Evolutionary conservation across 1,140 invertebrate species (phyloP), one percentile per base, ranked within the genome.

Genomic region (Drosophila repleta): DNA sequence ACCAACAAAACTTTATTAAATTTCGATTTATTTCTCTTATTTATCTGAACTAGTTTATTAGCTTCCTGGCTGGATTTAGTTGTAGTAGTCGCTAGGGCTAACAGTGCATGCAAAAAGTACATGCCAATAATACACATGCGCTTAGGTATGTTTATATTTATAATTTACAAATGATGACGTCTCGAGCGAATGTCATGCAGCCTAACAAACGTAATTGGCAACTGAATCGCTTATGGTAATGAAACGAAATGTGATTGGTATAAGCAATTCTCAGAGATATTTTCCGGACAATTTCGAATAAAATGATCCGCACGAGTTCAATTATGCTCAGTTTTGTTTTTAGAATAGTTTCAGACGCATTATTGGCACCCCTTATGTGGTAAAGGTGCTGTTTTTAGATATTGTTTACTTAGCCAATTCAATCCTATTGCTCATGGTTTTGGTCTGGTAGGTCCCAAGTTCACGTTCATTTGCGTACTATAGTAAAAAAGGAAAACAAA

Each of bases 381-480:
- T 71, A 37, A 35, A 29, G 29, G 39, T 41, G 39, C 39, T 60
- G 18, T 20, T 11, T 62, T 83, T 8, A 37, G 24, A 57, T 46
- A 20, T 41, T 56, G 61, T 63, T 71, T 87, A 87, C 82, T 87
- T 87, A 87, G 82, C 83, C 81, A 84, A 84, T 84, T 72, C 63
- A 55, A 39, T 76, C 74, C 71, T 76, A 74, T 76, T 76, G 53
- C 52, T 17, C 8, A 43, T 70, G 58, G 41, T 67, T 72, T 41
- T 24, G 65, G 66, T 72, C 35, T 24, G 65, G 66, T 74, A 74
- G 81, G 65, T 87, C 82, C 82, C 79, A 75, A 80, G 74, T 64
- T 78, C 52, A 57, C 64, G 57, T 82, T 87, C 82, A 87, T 71
- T 87, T 87, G 83, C 82, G 82, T 67, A 88, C 82, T 87, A 88